Evolutionary conservation across 1,140 invertebrate genomes (phyloP).

Genomic region (Solen grandis): DNA sequence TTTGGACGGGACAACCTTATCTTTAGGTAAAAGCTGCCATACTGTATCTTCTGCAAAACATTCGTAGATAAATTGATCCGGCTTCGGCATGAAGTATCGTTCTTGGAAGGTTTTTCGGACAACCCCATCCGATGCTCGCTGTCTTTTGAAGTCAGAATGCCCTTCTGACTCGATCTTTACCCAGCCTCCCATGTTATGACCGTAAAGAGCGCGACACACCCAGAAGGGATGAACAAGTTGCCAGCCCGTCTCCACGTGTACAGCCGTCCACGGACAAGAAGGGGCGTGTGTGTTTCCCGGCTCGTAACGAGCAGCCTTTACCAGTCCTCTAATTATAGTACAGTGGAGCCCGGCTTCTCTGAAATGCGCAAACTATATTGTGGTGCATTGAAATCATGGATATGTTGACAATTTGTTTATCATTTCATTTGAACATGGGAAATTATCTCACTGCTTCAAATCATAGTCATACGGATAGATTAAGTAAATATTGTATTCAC

Average conservation of each 20-base stretch:
- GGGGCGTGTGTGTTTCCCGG: slow-evolving; percentile 45
- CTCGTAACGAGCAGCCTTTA: slow-evolving; percentile 55
- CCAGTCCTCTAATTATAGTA: slow-evolving; percentile 50
- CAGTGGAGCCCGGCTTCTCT: slow-evolving; percentile 57
- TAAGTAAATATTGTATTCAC: too few species aligned
- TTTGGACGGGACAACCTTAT: slow-evolving; percentile 4
- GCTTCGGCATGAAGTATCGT: slow-evolving; percentile 58
- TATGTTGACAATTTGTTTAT: too few species aligned
- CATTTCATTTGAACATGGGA: too few species aligned
- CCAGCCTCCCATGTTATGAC: slow-evolving; percentile 56
- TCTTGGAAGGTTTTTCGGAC: slow-evolving; percentile 58
- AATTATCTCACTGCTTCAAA: too few species aligned
- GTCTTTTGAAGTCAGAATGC: slow-evolving; percentile 11
- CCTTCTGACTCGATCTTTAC: slow-evolving; percentile 58
- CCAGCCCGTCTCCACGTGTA: slow-evolving; percentile 52
- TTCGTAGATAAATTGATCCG: slow-evolving; percentile 51
- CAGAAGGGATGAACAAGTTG: slow-evolving; percentile 59
- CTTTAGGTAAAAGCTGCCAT: slow-evolving; percentile 49
- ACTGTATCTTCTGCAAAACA: slow-evolving; percentile 38
- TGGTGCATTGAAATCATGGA: too few species aligned
- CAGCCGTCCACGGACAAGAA: slow-evolving; percentile 45
- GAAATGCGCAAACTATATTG: too few species aligned
- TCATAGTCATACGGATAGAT: too few species aligned
- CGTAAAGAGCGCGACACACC: slow-evolving; percentile 54
- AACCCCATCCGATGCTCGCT: slow-evolving; percentile 24